These are phyloP conservation scores for Cepaea hortensis DNA, from an alignment of 2,888 invertebrate genomes.

Conservation along the genomic window DNA sequence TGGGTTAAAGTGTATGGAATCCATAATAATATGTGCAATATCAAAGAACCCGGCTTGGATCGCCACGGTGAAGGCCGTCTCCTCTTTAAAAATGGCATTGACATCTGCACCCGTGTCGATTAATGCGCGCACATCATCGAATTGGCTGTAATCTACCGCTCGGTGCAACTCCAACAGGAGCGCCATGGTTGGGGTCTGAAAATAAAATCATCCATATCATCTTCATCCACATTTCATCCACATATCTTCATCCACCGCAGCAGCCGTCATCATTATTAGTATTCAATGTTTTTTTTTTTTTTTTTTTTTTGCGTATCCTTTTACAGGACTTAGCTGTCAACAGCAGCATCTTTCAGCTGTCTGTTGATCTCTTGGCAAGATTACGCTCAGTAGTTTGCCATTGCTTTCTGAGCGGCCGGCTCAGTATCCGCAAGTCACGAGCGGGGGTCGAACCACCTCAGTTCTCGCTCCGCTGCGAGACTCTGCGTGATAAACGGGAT, in stretches of 20 bases:
- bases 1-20: slow-evolving; percentile 46
- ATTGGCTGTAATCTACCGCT: background rate
- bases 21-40: slow-evolving; percentile 46
- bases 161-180: background rate
- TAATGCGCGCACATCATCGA: background rate
- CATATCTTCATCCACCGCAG: background rate
- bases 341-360: no score
- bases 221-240: background rate
- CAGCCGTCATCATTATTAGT: no score
- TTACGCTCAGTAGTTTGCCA: no score
- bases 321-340: no score
- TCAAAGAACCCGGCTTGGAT: slow-evolving; percentile 30
- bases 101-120: slow-evolving; percentile 45
- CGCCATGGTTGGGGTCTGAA: background rate
- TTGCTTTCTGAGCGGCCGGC: no score
- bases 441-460: no score
- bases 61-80: slow-evolving; percentile 54
- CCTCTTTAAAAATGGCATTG: slow-evolving; percentile 45
- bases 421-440: no score
- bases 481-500: no score
- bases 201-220: background rate
- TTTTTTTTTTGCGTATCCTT: no score
- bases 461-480: no score
- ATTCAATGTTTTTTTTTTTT: no score
- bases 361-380: no score